Evolutionary conservation across 2,113 vertebrate genomes (phyloP).

Genomic region (Rhinolophus ferrumequinum): DNA sequence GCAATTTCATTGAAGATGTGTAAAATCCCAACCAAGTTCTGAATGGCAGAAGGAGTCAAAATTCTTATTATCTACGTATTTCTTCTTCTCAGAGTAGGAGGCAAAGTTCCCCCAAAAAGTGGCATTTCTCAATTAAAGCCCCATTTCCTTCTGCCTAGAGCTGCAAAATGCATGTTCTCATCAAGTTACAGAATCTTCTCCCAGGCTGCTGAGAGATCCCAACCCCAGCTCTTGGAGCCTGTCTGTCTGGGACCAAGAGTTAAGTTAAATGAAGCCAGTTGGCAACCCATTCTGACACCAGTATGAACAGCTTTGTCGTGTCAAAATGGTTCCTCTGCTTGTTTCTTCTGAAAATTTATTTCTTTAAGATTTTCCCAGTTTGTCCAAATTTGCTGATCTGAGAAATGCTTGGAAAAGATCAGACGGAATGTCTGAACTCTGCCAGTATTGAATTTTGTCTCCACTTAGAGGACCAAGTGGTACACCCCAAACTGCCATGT

Average conservation of each 20-base stretch:
- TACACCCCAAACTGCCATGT: conserved; percentile 5
- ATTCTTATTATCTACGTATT: background rate
- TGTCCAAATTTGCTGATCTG: conserved; percentile 56
- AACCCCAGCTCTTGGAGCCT: background rate
- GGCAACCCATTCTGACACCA: background rate
- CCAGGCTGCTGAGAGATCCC: background rate
- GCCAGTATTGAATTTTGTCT: conserved; percentile 43
- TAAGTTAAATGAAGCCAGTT: background rate
- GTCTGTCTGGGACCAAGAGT: background rate
- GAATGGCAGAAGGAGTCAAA: background rate
- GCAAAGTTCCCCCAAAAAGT: background rate
- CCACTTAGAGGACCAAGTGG: conserved; percentile 26
- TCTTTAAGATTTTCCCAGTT: conserved; percentile 45
- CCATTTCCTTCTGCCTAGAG: background rate
- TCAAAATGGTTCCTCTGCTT: conserved; percentile 54
- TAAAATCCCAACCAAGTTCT: background rate
- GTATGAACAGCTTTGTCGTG: conserved; percentile 44
- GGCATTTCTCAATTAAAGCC: background rate
- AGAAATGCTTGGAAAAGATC: conserved; percentile 24
- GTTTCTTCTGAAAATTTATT: conserved; percentile 52
- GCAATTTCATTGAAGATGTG: background rate
- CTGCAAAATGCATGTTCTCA: background rate
- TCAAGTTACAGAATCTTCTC: background rate
- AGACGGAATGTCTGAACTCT: conserved; percentile 22
- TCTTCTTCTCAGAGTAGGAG: background rate